A percentile compares a stretch with the other conserved stretches of the same genome.
Conservation (phyloP, 1,140 invertebrate species). For the Drosophila repletoides region DNA sequence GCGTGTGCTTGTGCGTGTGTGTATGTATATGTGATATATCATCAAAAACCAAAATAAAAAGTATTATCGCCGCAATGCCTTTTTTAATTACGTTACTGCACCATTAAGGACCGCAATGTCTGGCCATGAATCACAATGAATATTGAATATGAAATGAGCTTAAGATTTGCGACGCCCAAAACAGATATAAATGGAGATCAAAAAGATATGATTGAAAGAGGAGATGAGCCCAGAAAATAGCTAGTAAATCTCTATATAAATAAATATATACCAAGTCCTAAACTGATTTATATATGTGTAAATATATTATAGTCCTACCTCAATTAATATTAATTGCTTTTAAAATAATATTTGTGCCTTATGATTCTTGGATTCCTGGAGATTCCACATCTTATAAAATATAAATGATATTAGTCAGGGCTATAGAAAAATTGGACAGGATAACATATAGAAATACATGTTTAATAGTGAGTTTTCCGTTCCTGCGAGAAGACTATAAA, state of each 20-base stretch:
- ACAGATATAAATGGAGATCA: neutral
- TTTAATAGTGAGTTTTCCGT: no score
- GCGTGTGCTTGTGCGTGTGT: conserved; percentile 14
- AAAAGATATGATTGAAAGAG: neutral
- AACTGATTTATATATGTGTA: no score
- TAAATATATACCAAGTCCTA: no score
- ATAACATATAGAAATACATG: no score
- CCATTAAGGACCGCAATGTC: conserved; percentile 63
- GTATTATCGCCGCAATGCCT: conserved; percentile 55
- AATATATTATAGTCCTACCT: no score
- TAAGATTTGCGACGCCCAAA: conserved; percentile 24
- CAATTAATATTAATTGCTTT: no score
- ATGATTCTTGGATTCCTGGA: no score
- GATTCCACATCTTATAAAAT: no score
- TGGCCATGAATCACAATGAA: conserved; percentile 44
- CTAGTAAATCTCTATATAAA: neutral
- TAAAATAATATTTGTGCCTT: no score
- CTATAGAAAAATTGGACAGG: no score
- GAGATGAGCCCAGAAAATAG: neutral
- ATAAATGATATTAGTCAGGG: no score
- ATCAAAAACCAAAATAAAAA: conserved; percentile 43
- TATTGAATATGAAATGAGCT: conserved; percentile 34
- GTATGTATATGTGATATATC: conserved; percentile 43
- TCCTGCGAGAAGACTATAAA: no score
- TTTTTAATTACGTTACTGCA: conserved; percentile 79